phyloP scores from a whole-genome alignment of 2,888 invertebrate species.

The Aleiodes testaceus region DNA sequence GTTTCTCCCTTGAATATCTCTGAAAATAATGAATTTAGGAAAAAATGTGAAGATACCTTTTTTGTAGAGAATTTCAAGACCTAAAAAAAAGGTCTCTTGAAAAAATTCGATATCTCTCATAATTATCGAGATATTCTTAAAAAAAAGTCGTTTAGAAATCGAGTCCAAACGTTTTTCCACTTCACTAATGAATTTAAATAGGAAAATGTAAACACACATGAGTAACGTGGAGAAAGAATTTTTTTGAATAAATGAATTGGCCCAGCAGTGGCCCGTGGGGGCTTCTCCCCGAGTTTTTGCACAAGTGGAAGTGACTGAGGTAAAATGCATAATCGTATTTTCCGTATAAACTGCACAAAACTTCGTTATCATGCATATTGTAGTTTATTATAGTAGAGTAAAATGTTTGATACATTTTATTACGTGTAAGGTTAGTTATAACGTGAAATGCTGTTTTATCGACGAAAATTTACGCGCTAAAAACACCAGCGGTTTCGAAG shows the following conservation, averaged over 20 bases:
- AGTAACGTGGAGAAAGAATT: conserved; percentile 7
- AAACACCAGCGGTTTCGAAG: not conserved
- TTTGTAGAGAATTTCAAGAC: no score
- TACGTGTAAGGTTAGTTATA: conserved; percentile 3
- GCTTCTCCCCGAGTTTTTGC: conserved; percentile 2
- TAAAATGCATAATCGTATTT: conserved; percentile 37
- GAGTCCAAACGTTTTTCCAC: no score
- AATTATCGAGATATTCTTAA: no score
- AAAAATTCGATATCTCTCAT: no score
- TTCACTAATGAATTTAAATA: not conserved
- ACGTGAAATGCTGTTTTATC: conserved; percentile 33
- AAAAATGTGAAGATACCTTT: no score
- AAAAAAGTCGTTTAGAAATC: no score
- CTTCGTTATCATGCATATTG: conserved; percentile 44
- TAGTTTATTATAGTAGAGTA: conserved; percentile 30
- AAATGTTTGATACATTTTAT: conserved; percentile 28
- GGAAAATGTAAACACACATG: conserved; percentile 21
- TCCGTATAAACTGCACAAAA: conserved; percentile 40
- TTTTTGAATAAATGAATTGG: conserved; percentile 33
- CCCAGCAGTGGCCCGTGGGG: not conserved
- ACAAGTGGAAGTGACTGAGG: conserved; percentile 4
- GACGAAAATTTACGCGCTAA: conserved; percentile 16
- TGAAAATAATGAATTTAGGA: no score
- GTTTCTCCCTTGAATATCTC: not conserved
- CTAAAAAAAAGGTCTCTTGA: no score